These are phyloP conservation scores for Theocolax elegans DNA, from an alignment of 1,140 invertebrate genomes.

Conservation along the genomic window DNA sequence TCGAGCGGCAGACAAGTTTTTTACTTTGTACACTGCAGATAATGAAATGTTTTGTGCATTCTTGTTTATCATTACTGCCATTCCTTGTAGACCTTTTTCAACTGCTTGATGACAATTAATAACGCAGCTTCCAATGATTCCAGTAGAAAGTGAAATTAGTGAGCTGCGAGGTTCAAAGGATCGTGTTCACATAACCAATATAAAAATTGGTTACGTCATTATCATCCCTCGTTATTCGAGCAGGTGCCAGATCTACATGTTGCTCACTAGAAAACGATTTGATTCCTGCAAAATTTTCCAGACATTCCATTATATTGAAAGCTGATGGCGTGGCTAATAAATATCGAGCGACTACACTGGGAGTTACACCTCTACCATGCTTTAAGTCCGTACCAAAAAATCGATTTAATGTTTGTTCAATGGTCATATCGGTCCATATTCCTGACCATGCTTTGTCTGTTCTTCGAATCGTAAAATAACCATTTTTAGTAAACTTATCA, in stretches of 20 bases:
- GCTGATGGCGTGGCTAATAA: slow-evolving; percentile 36
- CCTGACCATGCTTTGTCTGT: slow-evolving; percentile 61
- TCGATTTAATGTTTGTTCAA: slow-evolving; percentile 59
- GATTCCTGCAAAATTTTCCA: slow-evolving; percentile 56
- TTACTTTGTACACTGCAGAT: slow-evolving; percentile 21
- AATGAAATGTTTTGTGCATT: slow-evolving; percentile 34
- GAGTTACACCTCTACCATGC: slow-evolving; percentile 42
- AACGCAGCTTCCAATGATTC: slow-evolving; percentile 28
- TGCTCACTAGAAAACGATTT: slow-evolving; percentile 57
- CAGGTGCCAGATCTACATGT: slow-evolving; percentile 63
- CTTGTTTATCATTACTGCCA: slow-evolving; percentile 34
- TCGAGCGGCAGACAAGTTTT: slow-evolving; percentile 31
- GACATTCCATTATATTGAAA: slow-evolving; percentile 41
- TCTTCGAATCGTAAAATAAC: slow-evolving; percentile 51
- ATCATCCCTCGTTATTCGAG: too few species aligned
- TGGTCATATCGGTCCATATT: slow-evolving; percentile 58
- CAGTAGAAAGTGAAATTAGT: slow-evolving; percentile 58
- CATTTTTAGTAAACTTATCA: slow-evolving; percentile 48
- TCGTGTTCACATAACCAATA: too few species aligned
- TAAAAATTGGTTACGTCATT: too few species aligned
- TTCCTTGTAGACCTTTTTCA: slow-evolving; percentile 8
- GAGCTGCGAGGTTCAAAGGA: too few species aligned
- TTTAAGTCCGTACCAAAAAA: slow-evolving; percentile 47
- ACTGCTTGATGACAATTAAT: background rate
- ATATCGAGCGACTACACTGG: slow-evolving; percentile 37